phyloP scores from a whole-genome alignment of 2,113 vertebrate genomes.

The Cryptoleucopteryx plumbea region DNA sequence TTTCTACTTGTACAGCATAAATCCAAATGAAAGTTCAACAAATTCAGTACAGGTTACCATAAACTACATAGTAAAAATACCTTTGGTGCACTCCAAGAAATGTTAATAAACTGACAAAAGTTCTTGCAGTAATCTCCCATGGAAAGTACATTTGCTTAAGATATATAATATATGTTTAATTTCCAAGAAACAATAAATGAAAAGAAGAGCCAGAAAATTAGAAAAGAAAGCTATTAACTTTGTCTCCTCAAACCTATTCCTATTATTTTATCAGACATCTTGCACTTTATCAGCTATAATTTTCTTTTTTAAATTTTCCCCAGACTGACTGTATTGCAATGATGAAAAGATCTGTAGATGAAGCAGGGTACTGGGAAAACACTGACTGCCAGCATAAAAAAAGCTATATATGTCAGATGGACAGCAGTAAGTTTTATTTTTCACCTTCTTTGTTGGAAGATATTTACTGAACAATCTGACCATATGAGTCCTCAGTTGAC shows the following conservation, averaged over 20 bases:
- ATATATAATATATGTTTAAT: not conserved
- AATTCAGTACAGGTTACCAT: not conserved
- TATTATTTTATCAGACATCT: not conserved
- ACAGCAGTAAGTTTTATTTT: conserved; percentile 7
- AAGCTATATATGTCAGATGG: conserved; percentile 41
- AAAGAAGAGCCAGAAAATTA: not conserved
- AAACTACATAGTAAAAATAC: not conserved
- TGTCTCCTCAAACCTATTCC: not conserved
- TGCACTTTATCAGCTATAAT: not conserved
- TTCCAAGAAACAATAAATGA: not conserved
- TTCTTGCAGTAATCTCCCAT: not conserved
- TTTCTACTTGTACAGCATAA: not conserved
- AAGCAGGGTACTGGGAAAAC: not conserved
- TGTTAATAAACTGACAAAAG: not conserved
- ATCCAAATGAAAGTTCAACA: not conserved
- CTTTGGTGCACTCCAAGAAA: not conserved
- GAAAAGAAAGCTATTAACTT: not conserved
- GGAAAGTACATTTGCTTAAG: not conserved
- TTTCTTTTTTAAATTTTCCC: not conserved
- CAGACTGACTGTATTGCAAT: conserved; percentile 10
- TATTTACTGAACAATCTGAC: not conserved
- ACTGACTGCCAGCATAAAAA: not conserved
- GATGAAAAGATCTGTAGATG: not conserved
- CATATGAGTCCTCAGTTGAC: not conserved
- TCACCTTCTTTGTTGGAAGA: not conserved